Evolutionary conservation across 92 coral and sea anemone species (phyloP).

Genomic region (Epizoanthus fatuus): DNA sequence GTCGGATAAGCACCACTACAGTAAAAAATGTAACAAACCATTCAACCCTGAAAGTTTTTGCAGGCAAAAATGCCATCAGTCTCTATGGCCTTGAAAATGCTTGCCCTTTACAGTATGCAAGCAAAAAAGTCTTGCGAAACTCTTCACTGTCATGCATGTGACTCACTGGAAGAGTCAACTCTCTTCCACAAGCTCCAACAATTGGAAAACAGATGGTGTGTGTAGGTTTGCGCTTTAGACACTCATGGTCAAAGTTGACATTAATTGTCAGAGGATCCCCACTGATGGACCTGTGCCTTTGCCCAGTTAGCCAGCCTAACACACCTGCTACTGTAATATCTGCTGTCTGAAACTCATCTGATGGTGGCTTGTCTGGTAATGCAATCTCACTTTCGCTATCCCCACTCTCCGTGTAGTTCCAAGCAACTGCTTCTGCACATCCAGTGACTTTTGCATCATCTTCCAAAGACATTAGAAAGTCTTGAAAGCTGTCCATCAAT

Average conservation of each 20-base stretch:
- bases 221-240: conserved; percentile 39
- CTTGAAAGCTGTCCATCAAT: conserved; percentile 64
- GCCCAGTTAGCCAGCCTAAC: conserved; percentile 70
- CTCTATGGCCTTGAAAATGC: no score
- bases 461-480: conserved; percentile 64
- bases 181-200: conserved; percentile 55
- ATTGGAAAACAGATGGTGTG: conserved; percentile 51
- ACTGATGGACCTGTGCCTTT: conserved; percentile 46
- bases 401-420: conserved; percentile 49
- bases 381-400: conserved; percentile 36
- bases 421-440: conserved; percentile 55
- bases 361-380: conserved; percentile 16
- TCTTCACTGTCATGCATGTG: no score
- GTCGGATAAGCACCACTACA: no score
- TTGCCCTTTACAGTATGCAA: no score
- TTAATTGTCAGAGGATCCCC: conserved; percentile 37
- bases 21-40: no score
- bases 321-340: conserved; percentile 55
- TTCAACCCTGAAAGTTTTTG: no score
- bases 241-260: conserved; percentile 49
- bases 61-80: no score
- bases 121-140: no score
- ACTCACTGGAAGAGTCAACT: conserved; percentile 3
- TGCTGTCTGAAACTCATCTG: conserved; percentile 49
- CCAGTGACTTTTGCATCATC: conserved; percentile 59